phyloP scores from a whole-genome alignment of 2,888 invertebrate genomes.

The Mesorhabditis spiculigera region DNA sequence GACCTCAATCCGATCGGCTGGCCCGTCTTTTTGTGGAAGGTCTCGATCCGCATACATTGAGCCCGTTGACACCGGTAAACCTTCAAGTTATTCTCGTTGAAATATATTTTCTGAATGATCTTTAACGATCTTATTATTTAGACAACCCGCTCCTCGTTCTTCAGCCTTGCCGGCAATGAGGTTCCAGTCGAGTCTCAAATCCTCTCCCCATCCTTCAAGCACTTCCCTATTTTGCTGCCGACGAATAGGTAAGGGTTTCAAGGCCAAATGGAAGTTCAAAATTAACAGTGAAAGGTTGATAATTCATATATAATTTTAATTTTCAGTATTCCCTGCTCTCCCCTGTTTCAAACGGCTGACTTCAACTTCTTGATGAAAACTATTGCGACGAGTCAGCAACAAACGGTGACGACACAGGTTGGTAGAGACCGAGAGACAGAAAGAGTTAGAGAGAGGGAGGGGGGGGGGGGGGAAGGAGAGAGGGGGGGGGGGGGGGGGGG shows the following conservation, averaged over 20 bases:
- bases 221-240: background rate
- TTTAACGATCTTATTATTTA: background rate
- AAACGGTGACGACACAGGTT: background rate
- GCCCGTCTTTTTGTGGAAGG: slow-evolving; percentile 4
- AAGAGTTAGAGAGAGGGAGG: too few relatives aligned
- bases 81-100: background rate
- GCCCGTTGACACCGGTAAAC: slow-evolving; percentile 9
- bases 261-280: background rate
- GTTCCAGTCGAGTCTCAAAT: slow-evolving; percentile 4
- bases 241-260: background rate
- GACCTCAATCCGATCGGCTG: background rate
- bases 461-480: too few relatives aligned
- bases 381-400: background rate
- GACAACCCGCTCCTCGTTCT: background rate
- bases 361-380: slow-evolving; percentile 5
- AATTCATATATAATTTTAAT: background rate
- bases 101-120: background rate
- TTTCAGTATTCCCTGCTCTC: slow-evolving; percentile 1
- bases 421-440: too few relatives aligned
- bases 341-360: background rate
- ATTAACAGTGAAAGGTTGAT: too few relatives aligned
- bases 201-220: background rate
- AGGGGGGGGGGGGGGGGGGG: too few relatives aligned
- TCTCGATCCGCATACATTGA: slow-evolving; percentile 1
- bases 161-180: background rate